Evolutionary conservation across 2,888 invertebrate genomes (phyloP).

Genomic region (Caenorhabditis uteleia): DNA sequence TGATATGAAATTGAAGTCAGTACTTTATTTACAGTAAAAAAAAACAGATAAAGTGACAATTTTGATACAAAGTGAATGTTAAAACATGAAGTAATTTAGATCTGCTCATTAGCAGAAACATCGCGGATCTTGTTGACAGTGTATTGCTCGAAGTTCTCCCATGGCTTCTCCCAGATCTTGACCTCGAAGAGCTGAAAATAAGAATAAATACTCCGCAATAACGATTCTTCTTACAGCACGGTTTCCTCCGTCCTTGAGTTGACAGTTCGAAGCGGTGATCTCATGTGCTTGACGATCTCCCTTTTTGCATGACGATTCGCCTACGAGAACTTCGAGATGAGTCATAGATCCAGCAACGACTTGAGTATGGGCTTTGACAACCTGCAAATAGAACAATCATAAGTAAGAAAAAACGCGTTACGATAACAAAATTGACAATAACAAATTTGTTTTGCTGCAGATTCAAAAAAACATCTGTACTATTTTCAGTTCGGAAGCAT

Average conservation of each 20-base stretch:
- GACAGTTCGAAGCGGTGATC: conserved; percentile 42
- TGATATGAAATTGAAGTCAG: neutral
- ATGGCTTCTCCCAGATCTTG: conserved; percentile 57
- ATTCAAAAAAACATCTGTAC: neutral
- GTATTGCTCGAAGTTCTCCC: conserved; percentile 60
- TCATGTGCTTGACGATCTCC: conserved; percentile 43
- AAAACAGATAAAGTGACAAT: neutral
- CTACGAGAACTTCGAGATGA: conserved; percentile 49
- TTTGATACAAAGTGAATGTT: neutral
- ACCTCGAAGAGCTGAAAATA: conserved; percentile 45
- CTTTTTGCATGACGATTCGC: conserved; percentile 51
- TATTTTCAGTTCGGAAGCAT: too few relatives aligned
- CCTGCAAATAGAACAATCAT: conserved; percentile 29
- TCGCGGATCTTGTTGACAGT: conserved; percentile 50
- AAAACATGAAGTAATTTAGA: too few relatives aligned
- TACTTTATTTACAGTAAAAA: neutral
- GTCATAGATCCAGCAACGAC: conserved; percentile 55
- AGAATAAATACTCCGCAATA: neutral
- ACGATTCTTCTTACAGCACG: conserved; percentile 29
- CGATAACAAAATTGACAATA: neutral
- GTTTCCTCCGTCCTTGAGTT: conserved; percentile 42
- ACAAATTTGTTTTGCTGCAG: neutral
- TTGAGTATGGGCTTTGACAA: conserved; percentile 51
- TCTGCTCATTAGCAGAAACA: conserved; percentile 45
- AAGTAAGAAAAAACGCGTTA: neutral